These are phyloP conservation scores for Diorhabda elongata DNA, from an alignment of 1,140 invertebrate genomes.

Conservation along the genomic window DNA sequence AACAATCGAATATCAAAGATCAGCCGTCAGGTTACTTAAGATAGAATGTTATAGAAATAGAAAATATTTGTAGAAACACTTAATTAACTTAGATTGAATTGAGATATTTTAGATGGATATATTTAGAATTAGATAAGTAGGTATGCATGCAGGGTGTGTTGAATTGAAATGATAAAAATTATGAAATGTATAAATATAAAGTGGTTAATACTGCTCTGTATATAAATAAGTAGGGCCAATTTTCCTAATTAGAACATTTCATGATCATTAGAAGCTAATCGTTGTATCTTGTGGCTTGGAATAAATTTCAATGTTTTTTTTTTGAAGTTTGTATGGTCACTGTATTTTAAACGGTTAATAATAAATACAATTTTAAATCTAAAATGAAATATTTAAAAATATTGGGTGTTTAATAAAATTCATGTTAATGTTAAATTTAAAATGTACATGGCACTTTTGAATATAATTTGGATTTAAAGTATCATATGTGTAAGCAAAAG, in stretches of 20 bases:
- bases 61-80: conserved; percentile 4
- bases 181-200: not conserved
- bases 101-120: conserved; percentile 12
- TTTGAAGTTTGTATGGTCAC: conserved; percentile 13
- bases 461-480: not conserved
- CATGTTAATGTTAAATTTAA: conserved; percentile 7
- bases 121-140: not conserved
- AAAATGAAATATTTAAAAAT: conserved; percentile 13
- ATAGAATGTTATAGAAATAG: not conserved
- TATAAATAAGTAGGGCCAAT: not conserved
- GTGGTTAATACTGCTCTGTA: not conserved
- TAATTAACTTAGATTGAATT: conserved; percentile 5
- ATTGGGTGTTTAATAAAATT: not conserved
- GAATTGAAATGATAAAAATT: not conserved
- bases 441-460: not conserved
- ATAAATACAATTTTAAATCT: not conserved
- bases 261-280: not conserved
- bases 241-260: not conserved
- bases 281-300: conserved; percentile 10
- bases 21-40: not conserved
- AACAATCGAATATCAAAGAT: not conserved
- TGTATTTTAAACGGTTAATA: conserved; percentile 13
- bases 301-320: conserved; percentile 4
- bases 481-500: not conserved
- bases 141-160: conserved; percentile 9